phyloP scores from a whole-genome alignment of 2,797 vertebrate species.

The Acipenser oxyrinchus region DNA sequence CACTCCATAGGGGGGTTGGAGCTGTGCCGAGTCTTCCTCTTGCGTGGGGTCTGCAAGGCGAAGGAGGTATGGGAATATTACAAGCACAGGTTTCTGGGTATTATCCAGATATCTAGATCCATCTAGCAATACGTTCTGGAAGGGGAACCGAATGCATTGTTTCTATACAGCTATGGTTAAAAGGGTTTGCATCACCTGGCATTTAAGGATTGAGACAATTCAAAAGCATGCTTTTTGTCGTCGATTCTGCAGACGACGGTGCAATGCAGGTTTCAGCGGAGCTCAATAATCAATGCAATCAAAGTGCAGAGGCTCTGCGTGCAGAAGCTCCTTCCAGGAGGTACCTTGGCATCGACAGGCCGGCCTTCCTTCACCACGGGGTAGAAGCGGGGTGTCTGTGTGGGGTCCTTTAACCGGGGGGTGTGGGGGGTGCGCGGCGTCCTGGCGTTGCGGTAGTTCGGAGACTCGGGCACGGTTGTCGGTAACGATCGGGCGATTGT shows the following conservation, averaged over 20 bases:
- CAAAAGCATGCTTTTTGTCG: too few species aligned
- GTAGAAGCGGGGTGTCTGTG: conserved; percentile 91
- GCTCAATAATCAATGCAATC: too few species aligned
- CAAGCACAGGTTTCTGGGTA: background rate
- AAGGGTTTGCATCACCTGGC: too few species aligned
- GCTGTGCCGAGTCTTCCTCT: conserved; percentile 96
- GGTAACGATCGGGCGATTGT: conserved; percentile 86
- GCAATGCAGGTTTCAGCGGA: too few species aligned
- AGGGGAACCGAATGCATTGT: background rate
- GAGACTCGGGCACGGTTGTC: conserved; percentile 94
- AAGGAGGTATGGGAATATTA: background rate
- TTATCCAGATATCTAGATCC: too few species aligned
- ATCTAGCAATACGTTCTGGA: too few species aligned
- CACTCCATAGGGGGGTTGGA: conserved; percentile 96
- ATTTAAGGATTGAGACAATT: too few species aligned
- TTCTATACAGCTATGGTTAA: too few species aligned
- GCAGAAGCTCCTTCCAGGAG: too few species aligned
- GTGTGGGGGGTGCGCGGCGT: conserved; percentile 93
- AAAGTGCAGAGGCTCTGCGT: too few species aligned
- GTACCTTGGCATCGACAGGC: conserved; percentile 87
- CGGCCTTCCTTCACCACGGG: conserved; percentile 94
- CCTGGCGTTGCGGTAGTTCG: conserved; percentile 83
- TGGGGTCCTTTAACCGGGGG: conserved; percentile 83
- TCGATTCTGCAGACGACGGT: background rate
- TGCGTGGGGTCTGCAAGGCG: conserved; percentile 79